Base-by-base conservation (phyloP, 2,797 vertebrate species). In the Rallus crepitans region DNA sequence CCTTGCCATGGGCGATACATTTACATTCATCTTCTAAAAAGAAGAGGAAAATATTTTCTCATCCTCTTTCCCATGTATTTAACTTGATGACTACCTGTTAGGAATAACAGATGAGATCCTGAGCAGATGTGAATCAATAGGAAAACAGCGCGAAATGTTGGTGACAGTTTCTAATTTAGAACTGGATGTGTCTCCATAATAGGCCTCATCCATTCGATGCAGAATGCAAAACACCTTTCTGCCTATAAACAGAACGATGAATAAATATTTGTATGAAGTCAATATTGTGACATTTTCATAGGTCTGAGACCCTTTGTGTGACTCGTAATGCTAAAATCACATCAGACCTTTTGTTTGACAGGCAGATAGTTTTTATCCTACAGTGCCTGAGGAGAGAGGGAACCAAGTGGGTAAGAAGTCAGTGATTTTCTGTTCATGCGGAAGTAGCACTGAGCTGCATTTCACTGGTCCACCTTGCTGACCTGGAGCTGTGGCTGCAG, bases 281-380 rank as follows among this genome's bases (percentile, higher is more conserved):
- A 92, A 50, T 70, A 76, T 33, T 13, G 33, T 97, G 96, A 91
- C 90, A 96, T 97, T 97, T 97, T 86, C 93, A 73, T 91, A 92
- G 95, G 94, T 93, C 94, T 65, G 91, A 88, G 95, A 93, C 95
- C 94, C 83, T 90, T 93, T 93, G 55, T 89, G 53, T 87, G 68
- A 69, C 55, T 85, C 11, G 14, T 87, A 66, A 93, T 55, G 13
- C 56, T 90, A 71, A 82, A 96, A 93, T 82, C 81, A 82, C 84
- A 82, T 90, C 87, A 96, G 96, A 97, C 94, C 94, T 97, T 97
- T 95, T 93, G 70, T 85, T 64, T 92, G 94, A 92, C 64, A 81
- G 85, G 83, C 10, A 5, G 59, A 59, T 79, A 56, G 19, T 75
- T 95, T 96, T 95, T 91, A 70, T 92, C 68, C 66, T 91, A 47